Base-by-base conservation (phyloP, 2,113 vertebrate species). In the Thalassarche chlororhynchos region DNA sequence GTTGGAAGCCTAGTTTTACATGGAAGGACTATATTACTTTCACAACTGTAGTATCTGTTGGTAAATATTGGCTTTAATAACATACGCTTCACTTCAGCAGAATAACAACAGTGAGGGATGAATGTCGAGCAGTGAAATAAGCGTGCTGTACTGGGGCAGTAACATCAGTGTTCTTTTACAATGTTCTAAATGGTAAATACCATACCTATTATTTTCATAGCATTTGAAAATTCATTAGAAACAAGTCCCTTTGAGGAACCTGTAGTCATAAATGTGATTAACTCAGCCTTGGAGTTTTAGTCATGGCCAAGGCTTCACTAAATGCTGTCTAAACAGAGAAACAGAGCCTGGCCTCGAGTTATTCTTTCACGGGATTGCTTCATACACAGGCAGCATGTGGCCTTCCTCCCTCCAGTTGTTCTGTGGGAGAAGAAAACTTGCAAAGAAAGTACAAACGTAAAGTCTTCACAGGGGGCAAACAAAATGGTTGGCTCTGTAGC, bases 31-130 rank as follows among this genome's bases (percentile, higher is more conserved):
- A 1, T 49, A 42, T 66, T 90, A 66, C 21, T 66, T 90, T 69
- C 40, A 71, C 55, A 49, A 29, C 62, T 93, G 32, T 40, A 65
- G 65, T 72, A 69, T 79, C 77, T 94, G 42, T 88, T 95, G 76
- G 79, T 96, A 93, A 96, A 90, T 93, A 76, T 1, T 94, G 9
- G 31, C 78, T 91, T 88, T 89, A 95, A 87, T 97, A 81, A n/a
- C 18, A 72, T 61, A 62, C 0, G 2, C 49, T 85, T 81, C 17
- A 9, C 61, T 44, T 74, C 3, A 90, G 60, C 82, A 60, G 89
- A 87, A 6, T 79, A 90, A 58, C 58, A 94, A 1, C 49, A 62
- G n/a, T 26, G 75, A 66, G 42, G 26, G 69, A 29, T 66, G 57
- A 80, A 80, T 66, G 38, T 80, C 1, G 8, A 79, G 58, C 74